Conservation (phyloP, 2,888 invertebrate genomes). For the Sarcophaga carnaria region DNA sequence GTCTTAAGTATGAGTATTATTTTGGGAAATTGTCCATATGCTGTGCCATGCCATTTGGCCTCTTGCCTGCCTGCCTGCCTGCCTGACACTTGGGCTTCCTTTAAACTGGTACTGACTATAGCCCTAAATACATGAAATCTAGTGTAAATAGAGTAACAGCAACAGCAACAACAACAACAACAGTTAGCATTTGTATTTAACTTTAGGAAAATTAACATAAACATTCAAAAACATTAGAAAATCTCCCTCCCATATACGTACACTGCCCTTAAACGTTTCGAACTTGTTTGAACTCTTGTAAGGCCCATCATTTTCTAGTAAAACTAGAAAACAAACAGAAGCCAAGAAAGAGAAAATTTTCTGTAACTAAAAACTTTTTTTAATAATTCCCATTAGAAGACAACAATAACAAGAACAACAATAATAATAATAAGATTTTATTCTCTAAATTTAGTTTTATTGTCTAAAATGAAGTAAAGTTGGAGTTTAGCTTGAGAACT, state of each 20-base stretch:
- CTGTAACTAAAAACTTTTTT: conserved; percentile 28
- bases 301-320: conserved; percentile 24
- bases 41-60: background rate
- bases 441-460: background rate
- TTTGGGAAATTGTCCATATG: background rate
- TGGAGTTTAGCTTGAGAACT: too few relatives aligned
- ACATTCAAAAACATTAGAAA: background rate
- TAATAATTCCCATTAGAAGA: conserved; percentile 29
- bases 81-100: too few relatives aligned
- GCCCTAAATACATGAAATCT: background rate
- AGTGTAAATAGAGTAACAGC: background rate
- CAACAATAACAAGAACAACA: background rate
- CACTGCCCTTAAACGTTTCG: conserved; percentile 24
- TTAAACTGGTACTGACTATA: too few relatives aligned
- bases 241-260: background rate
- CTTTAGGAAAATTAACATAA: background rate
- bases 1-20: background rate
- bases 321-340: background rate
- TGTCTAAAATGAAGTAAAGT: background rate
- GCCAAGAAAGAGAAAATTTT: conserved; percentile 42
- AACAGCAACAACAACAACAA: too few relatives aligned
- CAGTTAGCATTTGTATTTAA: background rate
- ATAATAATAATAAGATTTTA: background rate
- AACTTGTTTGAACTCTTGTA: conserved; percentile 51
- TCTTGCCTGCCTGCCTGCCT: background rate